phyloP scores from a whole-genome alignment of 1,140 invertebrate genomes.

The Drosophila punjabiensis region DNA sequence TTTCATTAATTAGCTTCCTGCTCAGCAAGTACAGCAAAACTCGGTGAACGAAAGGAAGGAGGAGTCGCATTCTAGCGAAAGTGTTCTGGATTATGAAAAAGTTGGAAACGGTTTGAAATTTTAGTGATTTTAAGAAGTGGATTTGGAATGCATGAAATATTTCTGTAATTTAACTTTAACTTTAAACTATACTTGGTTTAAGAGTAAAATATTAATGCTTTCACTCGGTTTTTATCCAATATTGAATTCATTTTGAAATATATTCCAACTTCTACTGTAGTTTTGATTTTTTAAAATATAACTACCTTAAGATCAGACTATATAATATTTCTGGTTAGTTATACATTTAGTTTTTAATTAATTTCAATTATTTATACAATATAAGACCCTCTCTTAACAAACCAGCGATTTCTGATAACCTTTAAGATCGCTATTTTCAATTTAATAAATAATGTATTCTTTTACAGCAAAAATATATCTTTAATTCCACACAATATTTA shows the following conservation, averaged over 20 bases:
- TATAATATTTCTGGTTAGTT: neutral
- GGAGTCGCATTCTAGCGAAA: neutral
- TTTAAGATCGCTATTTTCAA: no score
- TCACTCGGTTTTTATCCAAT: no score
- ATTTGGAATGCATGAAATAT: neutral
- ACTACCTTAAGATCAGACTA: no score
- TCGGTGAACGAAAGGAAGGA: neutral
- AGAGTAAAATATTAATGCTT: neutral
- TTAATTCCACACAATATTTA: no score
- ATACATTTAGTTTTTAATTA: neutral
- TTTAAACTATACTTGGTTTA: neutral
- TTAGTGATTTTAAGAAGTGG: no score
- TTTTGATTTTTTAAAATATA: no score
- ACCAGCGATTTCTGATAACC: neutral
- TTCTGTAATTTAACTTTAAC: neutral
- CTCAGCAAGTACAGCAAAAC: conserved; percentile 20
- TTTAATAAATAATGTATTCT: no score
- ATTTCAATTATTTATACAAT: neutral
- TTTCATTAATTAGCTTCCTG: conserved; percentile 78
- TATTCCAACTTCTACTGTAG: fast-evolving
- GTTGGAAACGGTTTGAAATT: neutral
- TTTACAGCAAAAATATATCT: neutral
- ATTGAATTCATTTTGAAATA: no score
- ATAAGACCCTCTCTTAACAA: neutral
- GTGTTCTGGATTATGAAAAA: neutral